Evolutionary conservation across 2,113 vertebrate genomes (phyloP), one percentile per base, ranked within the genome.

Genomic region (Galbula dea): DNA sequence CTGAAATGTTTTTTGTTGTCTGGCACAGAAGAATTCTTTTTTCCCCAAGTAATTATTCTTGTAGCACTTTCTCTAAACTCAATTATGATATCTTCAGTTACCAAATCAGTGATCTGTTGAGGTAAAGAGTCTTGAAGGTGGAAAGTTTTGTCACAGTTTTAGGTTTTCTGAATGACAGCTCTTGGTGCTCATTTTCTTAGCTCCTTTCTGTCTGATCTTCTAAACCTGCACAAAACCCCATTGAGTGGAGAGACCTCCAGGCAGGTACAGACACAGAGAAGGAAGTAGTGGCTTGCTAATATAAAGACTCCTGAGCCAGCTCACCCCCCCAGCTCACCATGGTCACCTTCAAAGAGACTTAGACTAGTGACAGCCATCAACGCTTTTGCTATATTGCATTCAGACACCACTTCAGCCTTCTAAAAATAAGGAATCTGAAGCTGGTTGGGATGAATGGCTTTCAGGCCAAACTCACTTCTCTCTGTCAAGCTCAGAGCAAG

Each of bases 221-320:
- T 68, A 63, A 75, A 88, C 15, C 14, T 41, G 54, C n/a, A 68
- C 27, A 57, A 65, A 89, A 3, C 13, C 14, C 13, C 55, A 3
- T 0, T 1, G 5, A 49, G 36, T 61, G 67, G 37, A 75, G 29
- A 87, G 37, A 78, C 10, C 20, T 81, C 27, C 84, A 73, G 59
- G 59, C 41, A 73, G 68, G 73, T 17, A 10, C 14, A 63, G 43
- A 63, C 6, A 39, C 26, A 37, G 63, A 81, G 65, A 34, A 37
- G 20, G 66, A 86, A 54, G 65, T 2, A 15, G 5, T 0, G 0
- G 19, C 27, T 82, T 0, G 0, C 15, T 61, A 2, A 41, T 15
- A 17, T 29, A 68, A 63, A 23, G 29, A 15, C 26, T 88, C 45
- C 62, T 29, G 66, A 83, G 72, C 36, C 69, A 73, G 41, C 34